Evolutionary conservation across 2,797 vertebrate species (phyloP), one percentile per base, ranked within the genome.

Genomic region (Streptopelia turtur): DNA sequence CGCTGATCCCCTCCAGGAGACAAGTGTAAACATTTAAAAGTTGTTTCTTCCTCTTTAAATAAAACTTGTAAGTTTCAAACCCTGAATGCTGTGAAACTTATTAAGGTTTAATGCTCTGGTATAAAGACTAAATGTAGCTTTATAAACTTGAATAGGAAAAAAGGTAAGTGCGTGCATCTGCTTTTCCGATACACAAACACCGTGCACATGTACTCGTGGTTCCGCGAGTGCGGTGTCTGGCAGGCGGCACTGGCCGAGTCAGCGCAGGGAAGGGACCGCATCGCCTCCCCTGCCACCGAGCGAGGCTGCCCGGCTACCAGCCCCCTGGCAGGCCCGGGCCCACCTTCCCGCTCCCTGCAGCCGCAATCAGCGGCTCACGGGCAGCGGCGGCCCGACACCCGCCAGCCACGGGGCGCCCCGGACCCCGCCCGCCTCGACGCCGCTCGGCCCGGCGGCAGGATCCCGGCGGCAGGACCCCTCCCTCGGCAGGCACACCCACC

Each of bases 111-210:
- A 35, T 1, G 28, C 24, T 25, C 18, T 8, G 11, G 6, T 4
- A 11, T 4, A 20, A 10, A 14, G 39, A 33, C 25, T 31, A 30
- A 24, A 30, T 1, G 12, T 0, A 21, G 8, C 18, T 52, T 27
- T 23, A 35, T 1, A 56, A 37, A 33, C 13, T 13, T 2, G 28
- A 23, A 27, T 0, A 30, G 10, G 33, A 12, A 25, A 10, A 37
- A 35, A 16, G 0, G 0, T 2, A 4, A 21, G 11, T 1, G 25
- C 4, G 7, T 0, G 45, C 20, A 9, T 1, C 4, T 12, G 0
- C 3, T 22, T 21, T 55, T 37, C 12, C 63, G 16, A 2, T 1
- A 4, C 0, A 4, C 0, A 23, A 22, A 16, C 2, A 3, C 0
- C 39, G 25, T 37, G 7, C 3, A 13, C 17, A 6, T 2, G 3